Evolutionary conservation across 2,888 invertebrate genomes (phyloP), one percentile per base, ranked within the genome.

Genomic region (Sphinx pinastri): DNA sequence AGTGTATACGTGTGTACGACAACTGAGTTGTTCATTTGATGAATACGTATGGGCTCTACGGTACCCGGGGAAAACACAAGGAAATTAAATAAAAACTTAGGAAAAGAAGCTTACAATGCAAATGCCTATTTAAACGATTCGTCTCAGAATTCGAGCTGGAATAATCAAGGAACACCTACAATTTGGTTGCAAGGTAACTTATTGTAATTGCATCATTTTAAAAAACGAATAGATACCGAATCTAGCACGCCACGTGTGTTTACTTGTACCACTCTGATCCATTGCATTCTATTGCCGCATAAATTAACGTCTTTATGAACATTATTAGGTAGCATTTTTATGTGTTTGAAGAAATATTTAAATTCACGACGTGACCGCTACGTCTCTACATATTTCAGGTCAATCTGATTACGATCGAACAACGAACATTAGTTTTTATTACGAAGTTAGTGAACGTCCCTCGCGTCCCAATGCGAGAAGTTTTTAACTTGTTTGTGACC

Each of bases 151-250:
- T 54, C 63, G 1, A 54, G 13, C 54, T 54, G n/a, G 11, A 52
- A n/a, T 58, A 68, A 71, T 72, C 75, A 69, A 73, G 66, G 60
- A 69, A 67, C 73, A 63, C 16, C 19, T 63, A 11, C 63, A 45
- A 54, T 38, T 38, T 2, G 25, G 25, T 25, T 25, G 25, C 25
- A 25, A 25, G 25, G 25, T 25, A 2, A 25, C 25, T 54, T 52
- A 63, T 54, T 74, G 52, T 73, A 73, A 75, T 67, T 75, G 73
- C 75, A 75, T 76, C 74, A 78, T 74, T 70, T 38, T 69, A 68
- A 73, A 72, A 66, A 69, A 47, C 52, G 59, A 66, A 59, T 51
- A 54, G 45, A 60, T 71, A 8, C 16, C 7, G 19, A 19, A 19
- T 55, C 16, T 19, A 12, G 10, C 55, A 12, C 57, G 68, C 59